These are phyloP conservation scores for Cyphomyrus plagiostoma DNA, from an alignment of 2,113 vertebrate genomes.

Conservation along the genomic window DNA sequence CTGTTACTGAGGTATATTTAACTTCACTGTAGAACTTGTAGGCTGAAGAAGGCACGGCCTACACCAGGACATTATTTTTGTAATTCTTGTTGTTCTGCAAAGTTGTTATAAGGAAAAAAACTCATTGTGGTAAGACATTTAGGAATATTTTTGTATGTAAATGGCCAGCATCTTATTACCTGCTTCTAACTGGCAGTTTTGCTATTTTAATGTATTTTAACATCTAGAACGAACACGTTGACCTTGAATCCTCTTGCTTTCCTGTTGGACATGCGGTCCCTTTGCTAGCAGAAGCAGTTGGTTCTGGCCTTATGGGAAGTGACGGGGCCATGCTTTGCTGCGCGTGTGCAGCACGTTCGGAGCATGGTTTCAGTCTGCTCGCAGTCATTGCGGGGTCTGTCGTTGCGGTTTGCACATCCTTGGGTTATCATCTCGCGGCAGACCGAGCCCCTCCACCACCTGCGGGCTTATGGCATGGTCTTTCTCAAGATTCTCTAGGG, in stretches of 20 bases:
- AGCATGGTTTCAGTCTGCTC: background rate
- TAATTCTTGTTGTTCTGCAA: background rate
- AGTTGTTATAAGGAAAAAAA: background rate
- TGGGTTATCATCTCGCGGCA: background rate
- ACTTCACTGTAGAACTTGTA: background rate
- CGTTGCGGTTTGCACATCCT: background rate
- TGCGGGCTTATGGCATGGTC: background rate
- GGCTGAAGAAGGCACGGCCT: background rate
- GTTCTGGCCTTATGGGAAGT: background rate
- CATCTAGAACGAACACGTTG: background rate
- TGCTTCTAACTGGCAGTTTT: background rate
- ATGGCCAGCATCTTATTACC: background rate
- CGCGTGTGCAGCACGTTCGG: background rate
- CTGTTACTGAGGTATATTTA: conserved; percentile 5
- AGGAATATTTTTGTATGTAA: background rate
- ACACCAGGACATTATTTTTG: background rate
- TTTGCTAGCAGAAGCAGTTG: background rate
- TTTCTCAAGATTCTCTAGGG: background rate
- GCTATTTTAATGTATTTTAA: background rate
- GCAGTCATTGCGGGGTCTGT: background rate
- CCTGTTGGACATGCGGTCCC: background rate
- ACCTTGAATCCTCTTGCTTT: background rate
- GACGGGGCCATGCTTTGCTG: background rate
- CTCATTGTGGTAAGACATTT: background rate
- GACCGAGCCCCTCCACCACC: background rate